Base-by-base conservation (phyloP, 2,113 vertebrate species). In the Laterallus jamaicensis region DNA sequence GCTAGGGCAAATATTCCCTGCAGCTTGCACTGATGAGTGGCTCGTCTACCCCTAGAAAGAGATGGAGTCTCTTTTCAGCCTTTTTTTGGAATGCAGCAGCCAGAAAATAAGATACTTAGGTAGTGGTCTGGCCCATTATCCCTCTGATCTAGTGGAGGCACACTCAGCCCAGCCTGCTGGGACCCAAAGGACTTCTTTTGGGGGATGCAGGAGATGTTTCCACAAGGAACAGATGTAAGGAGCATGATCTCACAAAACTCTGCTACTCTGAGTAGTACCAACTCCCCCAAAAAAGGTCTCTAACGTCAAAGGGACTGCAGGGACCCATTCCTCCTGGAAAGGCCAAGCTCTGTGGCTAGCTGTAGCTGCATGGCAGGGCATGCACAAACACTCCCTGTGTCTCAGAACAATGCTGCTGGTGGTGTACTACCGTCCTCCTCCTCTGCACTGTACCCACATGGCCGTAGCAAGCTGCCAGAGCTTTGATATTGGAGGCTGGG, bases 221-320 rank as follows among this genome's bases (percentile, higher is more conserved):
- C 63, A 21, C 0, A 20, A 70, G 47, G 35, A 66, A 56, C 0
- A 1, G 67, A 20, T 0, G 0, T 37, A 62, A 79, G 39, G 50
- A 90, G 25, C 25, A n/a, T 1, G 2, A 28, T 60, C 39, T 24
- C 67, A 47, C 31, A 60, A 32, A 75, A 76, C 44, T 62, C 44
- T 62, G 74, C 78, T 55, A 3, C 73, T 60, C 16, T 19, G 52
- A 62, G 37, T 44, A 56, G 40, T 31, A 39, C 56, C n/a, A n/a
- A 39, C 18, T 63, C 22, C 32, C 31, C 19, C 70, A 35, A 39
- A 74, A 55, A 66, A 42, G 16, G 12, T 56, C 9, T 3, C 10
- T 60, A 71, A 50, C 1, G 1, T 22, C 39, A 75, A 44, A 68
- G n/a, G n/a, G 60, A 15, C 35, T 49, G 29, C n/a, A 75, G 50